phyloP scores from a whole-genome alignment of 2,797 vertebrate species.

The Centroberyx gerrardi region DNA sequence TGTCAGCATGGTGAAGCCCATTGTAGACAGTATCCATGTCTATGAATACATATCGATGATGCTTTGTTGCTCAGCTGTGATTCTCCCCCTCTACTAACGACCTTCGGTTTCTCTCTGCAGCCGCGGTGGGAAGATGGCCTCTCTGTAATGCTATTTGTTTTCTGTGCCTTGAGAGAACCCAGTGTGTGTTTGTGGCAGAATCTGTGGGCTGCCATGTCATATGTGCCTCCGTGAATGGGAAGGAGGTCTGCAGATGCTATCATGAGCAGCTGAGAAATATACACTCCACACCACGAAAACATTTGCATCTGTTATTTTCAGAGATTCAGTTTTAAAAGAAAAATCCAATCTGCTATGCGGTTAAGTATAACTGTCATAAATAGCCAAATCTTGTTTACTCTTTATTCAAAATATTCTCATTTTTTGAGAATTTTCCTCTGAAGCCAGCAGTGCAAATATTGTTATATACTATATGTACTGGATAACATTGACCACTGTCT shows the following conservation, averaged over 20 bases:
- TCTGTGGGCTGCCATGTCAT: constrained; percentile 76
- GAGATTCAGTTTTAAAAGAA: constrained; percentile 37
- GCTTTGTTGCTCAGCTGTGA: constrained; percentile 88
- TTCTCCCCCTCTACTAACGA: constrained; percentile 87
- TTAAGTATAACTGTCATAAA: not conserved
- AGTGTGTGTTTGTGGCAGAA: constrained; percentile 80
- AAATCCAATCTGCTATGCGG: constrained; percentile 9
- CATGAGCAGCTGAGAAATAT: constrained; percentile 62
- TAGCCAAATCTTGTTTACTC: constrained; percentile 12
- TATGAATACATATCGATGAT: constrained; percentile 86
- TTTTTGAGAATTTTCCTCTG: constrained; percentile 54
- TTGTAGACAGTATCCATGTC: constrained; percentile 92
- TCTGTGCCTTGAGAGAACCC: constrained; percentile 81
- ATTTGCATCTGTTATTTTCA: constrained; percentile 78
- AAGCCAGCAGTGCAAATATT: constrained; percentile 70
- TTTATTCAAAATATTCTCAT: constrained; percentile 10
- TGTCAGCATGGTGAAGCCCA: constrained; percentile 92
- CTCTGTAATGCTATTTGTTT: constrained; percentile 84
- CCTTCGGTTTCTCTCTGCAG: constrained; percentile 88
- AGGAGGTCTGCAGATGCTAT: constrained; percentile 72
- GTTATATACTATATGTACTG: constrained; percentile 48
- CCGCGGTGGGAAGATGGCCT: constrained; percentile 80
- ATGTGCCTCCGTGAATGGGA: constrained; percentile 78
- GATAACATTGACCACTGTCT: constrained; percentile 29
- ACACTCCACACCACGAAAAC: constrained; percentile 41